phyloP scores from a whole-genome alignment of 2,888 invertebrate species.

The Itoplectis maculator region DNA sequence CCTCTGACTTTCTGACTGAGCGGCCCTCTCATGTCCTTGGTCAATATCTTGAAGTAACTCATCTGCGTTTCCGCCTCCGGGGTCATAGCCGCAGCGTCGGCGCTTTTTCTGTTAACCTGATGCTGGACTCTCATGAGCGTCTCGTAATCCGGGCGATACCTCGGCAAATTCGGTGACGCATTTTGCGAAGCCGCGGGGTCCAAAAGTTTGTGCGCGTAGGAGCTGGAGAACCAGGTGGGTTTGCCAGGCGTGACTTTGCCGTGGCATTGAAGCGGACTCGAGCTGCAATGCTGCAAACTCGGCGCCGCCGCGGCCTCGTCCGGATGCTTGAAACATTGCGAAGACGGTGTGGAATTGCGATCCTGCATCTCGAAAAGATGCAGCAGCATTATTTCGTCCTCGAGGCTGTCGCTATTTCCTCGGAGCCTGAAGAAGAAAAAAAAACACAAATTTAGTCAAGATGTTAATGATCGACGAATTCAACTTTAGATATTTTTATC shows the following conservation, averaged over 20 bases:
- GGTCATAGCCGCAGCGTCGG: neutral
- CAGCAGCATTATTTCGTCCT: conserved; percentile 87
- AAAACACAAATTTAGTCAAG: neutral
- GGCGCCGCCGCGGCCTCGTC: conserved; percentile 70
- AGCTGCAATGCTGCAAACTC: conserved; percentile 72
- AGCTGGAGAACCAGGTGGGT: conserved; percentile 64
- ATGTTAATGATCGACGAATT: conserved; percentile 3
- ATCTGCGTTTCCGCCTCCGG: conserved; percentile 77
- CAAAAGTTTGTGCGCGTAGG: conserved; percentile 76
- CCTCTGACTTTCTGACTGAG: neutral
- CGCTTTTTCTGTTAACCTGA: neutral
- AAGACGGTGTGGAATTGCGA: conserved; percentile 79
- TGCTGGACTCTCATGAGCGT: neutral
- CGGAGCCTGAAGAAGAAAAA: conserved; percentile 62
- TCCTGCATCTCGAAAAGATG: conserved; percentile 86
- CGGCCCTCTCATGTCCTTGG: neutral
- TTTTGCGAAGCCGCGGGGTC: conserved; percentile 71
- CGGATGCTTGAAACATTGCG: conserved; percentile 77
- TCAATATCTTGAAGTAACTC: conserved; percentile 76
- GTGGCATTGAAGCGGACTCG: conserved; percentile 72
- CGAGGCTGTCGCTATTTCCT: conserved; percentile 78
- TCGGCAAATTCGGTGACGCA: conserved; percentile 68
- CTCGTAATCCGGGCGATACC: conserved; percentile 64
- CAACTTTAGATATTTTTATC: too few species aligned
- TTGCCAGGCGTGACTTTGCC: conserved; percentile 36